These are phyloP conservation scores for Paramormyrops kingsleyae DNA, from an alignment of 2,113 vertebrate species.

Conservation along the genomic window DNA sequence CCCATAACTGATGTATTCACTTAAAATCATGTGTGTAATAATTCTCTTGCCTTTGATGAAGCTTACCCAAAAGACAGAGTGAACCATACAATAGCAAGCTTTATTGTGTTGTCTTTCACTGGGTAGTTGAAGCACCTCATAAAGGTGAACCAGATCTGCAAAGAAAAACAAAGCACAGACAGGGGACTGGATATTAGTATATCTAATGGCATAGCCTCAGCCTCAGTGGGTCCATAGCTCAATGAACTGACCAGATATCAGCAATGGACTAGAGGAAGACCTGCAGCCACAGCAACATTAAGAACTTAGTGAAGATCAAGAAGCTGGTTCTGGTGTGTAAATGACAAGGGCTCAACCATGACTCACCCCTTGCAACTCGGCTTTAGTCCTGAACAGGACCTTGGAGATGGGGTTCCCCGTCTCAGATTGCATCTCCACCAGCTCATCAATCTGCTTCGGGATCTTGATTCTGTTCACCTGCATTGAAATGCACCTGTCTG, in stretches of 20 bases:
- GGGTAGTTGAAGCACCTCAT: constrained; percentile 94
- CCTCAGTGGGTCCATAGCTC: not conserved
- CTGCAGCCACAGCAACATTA: not conserved
- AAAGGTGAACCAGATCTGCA: constrained; percentile 88
- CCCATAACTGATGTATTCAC: not conserved
- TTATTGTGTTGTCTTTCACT: constrained; percentile 80
- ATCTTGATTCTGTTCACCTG: constrained; percentile 96
- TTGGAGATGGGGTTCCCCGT: constrained; percentile 77
- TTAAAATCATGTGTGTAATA: not conserved
- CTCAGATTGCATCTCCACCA: constrained; percentile 89
- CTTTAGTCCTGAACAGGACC: constrained; percentile 77
- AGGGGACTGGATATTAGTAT: not conserved
- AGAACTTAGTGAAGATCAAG: not conserved
- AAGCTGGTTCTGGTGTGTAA: not conserved
- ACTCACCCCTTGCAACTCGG: constrained; percentile 79
- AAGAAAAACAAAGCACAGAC: constrained; percentile 26
- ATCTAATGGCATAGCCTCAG: not conserved
- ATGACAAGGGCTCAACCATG: no score
- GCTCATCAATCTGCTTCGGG: constrained; percentile 87
- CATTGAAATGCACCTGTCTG: constrained; percentile 31
- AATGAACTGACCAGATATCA: not conserved
- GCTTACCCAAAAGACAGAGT: constrained; percentile 94
- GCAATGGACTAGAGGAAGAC: not conserved
- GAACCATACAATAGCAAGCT: constrained; percentile 89
- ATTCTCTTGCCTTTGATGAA: not conserved